Evolutionary conservation across 2,888 invertebrate species (phyloP).

Genomic region (Agrenia bidenticulata): DNA sequence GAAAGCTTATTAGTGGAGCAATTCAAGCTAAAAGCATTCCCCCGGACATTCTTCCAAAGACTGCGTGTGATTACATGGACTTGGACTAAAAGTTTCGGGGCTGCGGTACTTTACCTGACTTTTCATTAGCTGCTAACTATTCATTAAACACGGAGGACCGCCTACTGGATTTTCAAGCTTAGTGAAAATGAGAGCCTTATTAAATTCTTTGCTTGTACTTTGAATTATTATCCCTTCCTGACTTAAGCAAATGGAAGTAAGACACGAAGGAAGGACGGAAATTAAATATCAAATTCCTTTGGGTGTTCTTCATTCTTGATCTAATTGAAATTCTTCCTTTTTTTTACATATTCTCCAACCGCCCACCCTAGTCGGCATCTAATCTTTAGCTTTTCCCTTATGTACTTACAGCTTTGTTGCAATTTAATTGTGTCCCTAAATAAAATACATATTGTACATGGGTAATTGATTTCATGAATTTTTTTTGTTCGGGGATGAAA

Average conservation of each 20-base stretch:
- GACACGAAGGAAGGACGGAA: neutral
- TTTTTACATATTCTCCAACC: neutral
- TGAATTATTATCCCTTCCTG: neutral
- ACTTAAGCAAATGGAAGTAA: neutral
- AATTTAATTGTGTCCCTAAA: neutral
- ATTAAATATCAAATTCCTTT: neutral
- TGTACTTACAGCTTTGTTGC: neutral
- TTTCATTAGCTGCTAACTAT: constrained; percentile 17
- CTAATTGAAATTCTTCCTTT: constrained; percentile 6
- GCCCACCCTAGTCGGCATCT: neutral
- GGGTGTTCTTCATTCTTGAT: constrained; percentile 4
- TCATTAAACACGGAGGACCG: constrained; percentile 8
- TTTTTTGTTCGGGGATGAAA: too few species aligned
- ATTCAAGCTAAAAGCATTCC: neutral
- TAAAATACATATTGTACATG: too few species aligned
- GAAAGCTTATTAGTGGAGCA: constrained; percentile 2
- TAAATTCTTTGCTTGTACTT: constrained; percentile 1
- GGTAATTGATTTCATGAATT: too few species aligned
- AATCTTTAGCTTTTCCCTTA: neutral
- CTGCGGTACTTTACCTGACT: constrained; percentile 5
- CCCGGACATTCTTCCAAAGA: neutral
- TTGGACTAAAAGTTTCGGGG: neutral
- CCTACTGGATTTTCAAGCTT: neutral
- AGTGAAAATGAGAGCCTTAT: neutral
- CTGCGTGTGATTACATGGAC: neutral